Base-by-base conservation (phyloP, 2,888 invertebrate species). In the Palloptera scutellata region DNA sequence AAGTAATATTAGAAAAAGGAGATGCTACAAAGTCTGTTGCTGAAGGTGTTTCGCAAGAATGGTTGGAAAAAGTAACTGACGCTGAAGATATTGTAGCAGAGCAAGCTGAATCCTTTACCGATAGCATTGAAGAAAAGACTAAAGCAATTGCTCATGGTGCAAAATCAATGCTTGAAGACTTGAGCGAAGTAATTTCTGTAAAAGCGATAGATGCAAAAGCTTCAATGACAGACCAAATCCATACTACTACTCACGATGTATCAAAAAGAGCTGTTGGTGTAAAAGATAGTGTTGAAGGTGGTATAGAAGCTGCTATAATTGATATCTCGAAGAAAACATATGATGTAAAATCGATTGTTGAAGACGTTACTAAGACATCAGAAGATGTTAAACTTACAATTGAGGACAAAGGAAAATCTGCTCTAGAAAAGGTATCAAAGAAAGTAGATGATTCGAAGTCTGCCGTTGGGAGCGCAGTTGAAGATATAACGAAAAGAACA, bases 1-100 rank as follows among this genome's bases (percentile, higher is more conserved):
- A 70, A n/a, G 67, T 66, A 15, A 15, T 71, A 11, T 59, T 61
- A 4, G 62, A 72, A 4, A 68, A 68, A 11, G 54, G 66, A 2
- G 57, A 57, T 1, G 48, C 30, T 13, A 15, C 17, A 1, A 61
- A 9, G 60, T 45, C 19, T 11, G 10, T 45, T 3, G 12, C 17
- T 15, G 58, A 45, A n/a, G 17, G n/a, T 53, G 64, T 19, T 40
- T n/a, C 13, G 1, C n/a, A 2, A 2, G 13, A 58, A 19, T 41
- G 12, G 13, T 11, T n/a, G n/a, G 52, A 59, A 1, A 20, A 2
- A 15, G 1, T 55, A 2, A 30, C 30, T 15, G 30, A 48, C 10
- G 48, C 15, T 11, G 12, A 48, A 48, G n/a, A 48, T n/a, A 30
- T 30, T 30, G 6, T 6, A 30, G 6, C 6, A 4, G 30, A 30